Conservation (phyloP, 2,888 invertebrate species). For the Himalopsyche japonica region DNA sequence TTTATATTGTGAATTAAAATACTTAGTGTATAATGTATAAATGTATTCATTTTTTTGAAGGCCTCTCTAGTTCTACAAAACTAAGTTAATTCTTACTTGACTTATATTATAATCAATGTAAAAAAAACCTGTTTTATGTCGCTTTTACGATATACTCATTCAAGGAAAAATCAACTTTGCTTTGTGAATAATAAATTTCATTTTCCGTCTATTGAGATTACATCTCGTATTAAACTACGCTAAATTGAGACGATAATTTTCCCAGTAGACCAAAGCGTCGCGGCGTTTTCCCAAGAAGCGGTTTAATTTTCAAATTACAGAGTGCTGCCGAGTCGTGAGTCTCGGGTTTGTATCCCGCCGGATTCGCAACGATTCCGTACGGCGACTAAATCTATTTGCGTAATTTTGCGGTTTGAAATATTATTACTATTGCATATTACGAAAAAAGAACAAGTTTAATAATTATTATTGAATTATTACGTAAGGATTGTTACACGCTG, state of each 20-base stretch:
- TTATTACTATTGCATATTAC: neutral
- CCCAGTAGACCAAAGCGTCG: neutral
- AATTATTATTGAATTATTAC: neutral
- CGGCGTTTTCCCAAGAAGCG: conserved; percentile 41
- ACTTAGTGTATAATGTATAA: no score
- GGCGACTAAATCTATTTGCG: conserved; percentile 22
- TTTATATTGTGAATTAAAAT: no score
- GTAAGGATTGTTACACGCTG: neutral
- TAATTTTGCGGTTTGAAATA: conserved; percentile 26
- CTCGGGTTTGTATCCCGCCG: conserved; percentile 43
- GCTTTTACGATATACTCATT: no score
- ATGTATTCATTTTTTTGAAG: no score
- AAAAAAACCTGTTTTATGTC: no score
- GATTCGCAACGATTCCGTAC: neutral
- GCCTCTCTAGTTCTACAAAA: no score
- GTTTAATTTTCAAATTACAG: conserved; percentile 58
- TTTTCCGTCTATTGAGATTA: no score
- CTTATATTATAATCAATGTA: no score
- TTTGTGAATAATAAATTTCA: no score
- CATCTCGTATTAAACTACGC: no score
- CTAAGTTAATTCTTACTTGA: no score
- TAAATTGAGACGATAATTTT: neutral
- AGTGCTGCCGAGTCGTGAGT: conserved; percentile 45
- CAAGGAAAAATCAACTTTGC: no score
- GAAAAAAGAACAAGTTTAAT: neutral